These are phyloP conservation scores for Smittia aterrima DNA, from an alignment of 2,888 invertebrate species.

Conservation along the genomic window DNA sequence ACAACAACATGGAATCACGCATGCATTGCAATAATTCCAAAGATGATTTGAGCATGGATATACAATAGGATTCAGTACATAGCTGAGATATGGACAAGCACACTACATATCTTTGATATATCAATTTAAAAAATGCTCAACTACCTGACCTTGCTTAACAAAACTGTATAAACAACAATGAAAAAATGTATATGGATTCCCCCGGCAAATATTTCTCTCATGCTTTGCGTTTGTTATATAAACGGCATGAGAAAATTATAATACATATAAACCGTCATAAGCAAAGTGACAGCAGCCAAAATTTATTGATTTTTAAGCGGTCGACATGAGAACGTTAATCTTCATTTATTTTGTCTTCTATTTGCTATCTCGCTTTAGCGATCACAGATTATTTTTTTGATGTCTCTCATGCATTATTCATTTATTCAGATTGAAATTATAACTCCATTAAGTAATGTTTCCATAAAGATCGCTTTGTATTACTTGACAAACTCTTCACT, in stretches of 20 bases:
- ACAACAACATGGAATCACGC: not conserved
- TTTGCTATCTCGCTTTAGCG: too few relatives aligned
- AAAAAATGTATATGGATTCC: slow-evolving; percentile 42
- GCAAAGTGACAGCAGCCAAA: slow-evolving; percentile 41
- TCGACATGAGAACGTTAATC: slow-evolving; percentile 6
- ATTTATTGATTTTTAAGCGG: slow-evolving; percentile 41
- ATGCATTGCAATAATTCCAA: not conserved
- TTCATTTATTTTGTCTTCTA: slow-evolving; percentile 26
- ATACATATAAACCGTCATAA: slow-evolving; percentile 40
- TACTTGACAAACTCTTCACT: too few relatives aligned
- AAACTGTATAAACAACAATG: slow-evolving; percentile 42
- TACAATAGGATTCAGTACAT: not conserved
- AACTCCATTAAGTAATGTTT: too few relatives aligned
- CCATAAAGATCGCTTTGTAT: too few relatives aligned
- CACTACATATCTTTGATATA: slow-evolving; percentile 35
- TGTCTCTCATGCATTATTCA: too few relatives aligned
- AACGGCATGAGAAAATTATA: slow-evolving; percentile 41
- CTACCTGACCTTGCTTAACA: slow-evolving; percentile 42
- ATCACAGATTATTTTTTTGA: too few relatives aligned
- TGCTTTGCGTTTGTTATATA: slow-evolving; percentile 34
- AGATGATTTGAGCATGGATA: not conserved
- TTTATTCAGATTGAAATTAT: too few relatives aligned
- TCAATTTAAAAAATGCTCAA: slow-evolving; percentile 41
- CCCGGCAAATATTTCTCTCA: slow-evolving; percentile 38
- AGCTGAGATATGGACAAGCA: not conserved